Percentiles rank a stretch among this genome's conserved stretches.
These are phyloP conservation scores for Meda fulgida DNA, from an alignment of 2,797 vertebrate species.

Conservation along the genomic window DNA sequence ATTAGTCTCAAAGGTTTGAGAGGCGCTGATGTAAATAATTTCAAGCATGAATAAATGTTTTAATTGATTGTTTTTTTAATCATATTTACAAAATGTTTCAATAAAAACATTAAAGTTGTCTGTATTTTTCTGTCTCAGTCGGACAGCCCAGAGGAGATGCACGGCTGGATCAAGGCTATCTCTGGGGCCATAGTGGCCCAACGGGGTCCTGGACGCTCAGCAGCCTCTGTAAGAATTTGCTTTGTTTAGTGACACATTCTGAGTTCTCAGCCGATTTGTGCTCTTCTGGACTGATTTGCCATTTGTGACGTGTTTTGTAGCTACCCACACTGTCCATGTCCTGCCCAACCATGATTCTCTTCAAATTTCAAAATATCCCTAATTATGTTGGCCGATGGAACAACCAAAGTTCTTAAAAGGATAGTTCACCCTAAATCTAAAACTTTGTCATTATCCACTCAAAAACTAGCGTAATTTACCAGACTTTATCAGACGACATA, in stretches of 20 bases:
- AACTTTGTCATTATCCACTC: not conserved
- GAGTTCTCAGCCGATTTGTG: not conserved
- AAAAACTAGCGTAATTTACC: not conserved
- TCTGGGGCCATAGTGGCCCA: constrained; percentile 95
- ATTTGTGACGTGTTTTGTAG: not conserved
- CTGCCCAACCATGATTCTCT: not conserved
- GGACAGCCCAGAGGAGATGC: constrained; percentile 96
- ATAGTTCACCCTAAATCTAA: not conserved
- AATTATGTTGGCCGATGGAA: not conserved
- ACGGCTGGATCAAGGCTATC: constrained; percentile 95
- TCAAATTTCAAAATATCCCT: not conserved
- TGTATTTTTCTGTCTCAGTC: constrained; percentile 73
- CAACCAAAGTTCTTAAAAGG: not conserved
- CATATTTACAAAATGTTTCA: not conserved
- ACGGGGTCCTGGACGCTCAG: constrained; percentile 88
- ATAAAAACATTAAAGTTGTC: not conserved
- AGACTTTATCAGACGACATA: not conserved
- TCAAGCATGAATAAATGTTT: not conserved
- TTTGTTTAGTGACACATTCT: not conserved
- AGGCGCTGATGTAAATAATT: not conserved
- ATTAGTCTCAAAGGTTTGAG: not conserved
- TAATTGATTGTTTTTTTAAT: not conserved
- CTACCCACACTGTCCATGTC: constrained; percentile 3
- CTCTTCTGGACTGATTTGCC: not conserved
- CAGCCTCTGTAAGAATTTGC: constrained; percentile 83